Base-by-base conservation (phyloP, 37 sponge, comb jelly and placozoan species). In the Chondrosia reniformis region DNA sequence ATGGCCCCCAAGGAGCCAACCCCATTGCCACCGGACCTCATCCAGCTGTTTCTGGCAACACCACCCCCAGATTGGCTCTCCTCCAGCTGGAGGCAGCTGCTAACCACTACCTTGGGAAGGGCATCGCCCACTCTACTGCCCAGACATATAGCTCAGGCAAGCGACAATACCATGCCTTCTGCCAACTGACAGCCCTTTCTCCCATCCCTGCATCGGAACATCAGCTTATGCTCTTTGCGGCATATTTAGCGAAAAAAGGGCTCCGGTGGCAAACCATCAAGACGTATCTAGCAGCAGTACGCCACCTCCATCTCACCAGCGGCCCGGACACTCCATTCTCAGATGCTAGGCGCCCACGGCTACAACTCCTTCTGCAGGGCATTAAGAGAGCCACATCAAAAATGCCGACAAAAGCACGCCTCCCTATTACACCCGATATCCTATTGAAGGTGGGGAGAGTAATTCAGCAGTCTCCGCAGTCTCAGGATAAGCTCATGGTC, bases 351-450 rank as follows among this genome's bases (percentile, higher is more conserved):
- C 56, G 78, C 27, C 90, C 90, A 13, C 33, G 79, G 0, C 79
- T 85, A 21, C 45, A 59, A 9, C 56, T 69, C 1, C 76, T 89
- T 43, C 77, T 79, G 57, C n/a, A 45, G 46, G 85, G 85, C 13
- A 81, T 89, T 34, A 43, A 67, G 44, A n/a, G 63, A 7, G 0
- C 56, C 55, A 7, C 31, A 76, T 32, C 82, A 38, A 33, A 5
- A 21, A 25, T 4, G 9, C 76, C 38, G 15, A 10, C 54, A 3
- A 38, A 38, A 9, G 55, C 45, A 4, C 41, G 83, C 25, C 80
- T 88, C 30, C 89, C 85, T 0, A 80, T 84, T 43, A 84, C 84
- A 1, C 81, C 85, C 0, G 58, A 36, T 3, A 79, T 84, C 31
- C 39, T 84, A n/a, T 3, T 45, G 36, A 25, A 34, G 52, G 17